Evolutionary conservation across 2,797 vertebrate genomes (phyloP), one percentile per base, ranked within the genome.

Genomic region (Fratercula arctica): DNA sequence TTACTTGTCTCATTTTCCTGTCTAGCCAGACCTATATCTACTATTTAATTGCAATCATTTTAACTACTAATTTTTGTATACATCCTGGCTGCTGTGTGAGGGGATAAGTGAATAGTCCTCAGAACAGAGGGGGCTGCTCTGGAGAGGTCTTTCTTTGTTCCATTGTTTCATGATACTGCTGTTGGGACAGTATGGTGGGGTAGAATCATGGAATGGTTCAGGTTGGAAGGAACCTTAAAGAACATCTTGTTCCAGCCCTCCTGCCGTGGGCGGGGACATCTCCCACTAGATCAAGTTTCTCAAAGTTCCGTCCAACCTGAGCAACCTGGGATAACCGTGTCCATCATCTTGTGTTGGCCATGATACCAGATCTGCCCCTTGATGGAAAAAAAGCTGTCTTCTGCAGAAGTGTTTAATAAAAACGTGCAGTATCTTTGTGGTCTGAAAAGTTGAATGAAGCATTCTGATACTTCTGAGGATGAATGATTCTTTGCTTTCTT

Each of bases 21-120:
- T 31, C 25, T 72, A 50, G 24, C 24, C 6, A 4, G n/a, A 15
- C 4, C 0, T 1, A 16, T 54, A 61, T 5, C 7, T 67, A 20
- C 17, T n/a, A 11, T 75, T 48, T 50, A 75, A 57, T 26, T 63
- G 12, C 29, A 74, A 24, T 73, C 3, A 39, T 64, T 90, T 89
- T 76, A 50, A 50, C 7, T 54, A 5, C 3, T 76, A 3, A 15
- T 87, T 79, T 73, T 61, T 15, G 3, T 60, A 29, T 17, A 14
- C 1, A 8, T 57, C 9, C 3, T 41, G 21, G 15, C 45, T 74
- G 11, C 46, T 74, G 12, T 37, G 26, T 64, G 29, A 73, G 31
- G 31, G 9, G 24, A 43, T 43, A 50, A 59, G 14, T 35, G 31
- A 46, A 9, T 31, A 48, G 4, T 7, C 15, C 9, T 69, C 24